Evolutionary conservation across 2,888 invertebrate species (phyloP).

Genomic region (Drosophila rubida): DNA sequence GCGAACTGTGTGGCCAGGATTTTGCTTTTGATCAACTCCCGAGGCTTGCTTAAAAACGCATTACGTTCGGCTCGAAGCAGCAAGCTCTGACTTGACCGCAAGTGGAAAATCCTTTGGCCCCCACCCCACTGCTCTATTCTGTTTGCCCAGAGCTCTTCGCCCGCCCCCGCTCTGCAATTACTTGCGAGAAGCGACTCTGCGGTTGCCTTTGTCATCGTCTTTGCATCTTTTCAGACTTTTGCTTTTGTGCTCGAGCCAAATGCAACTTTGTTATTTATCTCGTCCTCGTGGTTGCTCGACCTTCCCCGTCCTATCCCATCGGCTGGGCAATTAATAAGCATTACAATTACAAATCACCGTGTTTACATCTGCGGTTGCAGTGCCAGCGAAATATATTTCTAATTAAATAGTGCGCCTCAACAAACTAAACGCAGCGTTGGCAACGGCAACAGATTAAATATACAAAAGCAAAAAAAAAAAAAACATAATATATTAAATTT

Average conservation of each 20-base stretch:
- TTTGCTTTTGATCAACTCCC: constrained; percentile 43
- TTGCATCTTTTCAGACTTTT: constrained; percentile 2
- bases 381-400: constrained; percentile 45
- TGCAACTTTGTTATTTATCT: constrained; percentile 20
- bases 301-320: neutral
- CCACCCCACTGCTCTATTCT: constrained; percentile 1
- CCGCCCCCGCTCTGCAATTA: constrained; percentile 27
- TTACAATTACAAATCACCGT: constrained; percentile 54
- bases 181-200: constrained; percentile 32
- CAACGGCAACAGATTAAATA: neutral
- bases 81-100: constrained; percentile 51
- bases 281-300: neutral
- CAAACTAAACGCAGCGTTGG: constrained; percentile 34
- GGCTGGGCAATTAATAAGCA: constrained; percentile 59
- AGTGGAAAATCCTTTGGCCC: constrained; percentile 51
- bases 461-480: neutral
- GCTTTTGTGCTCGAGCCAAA: constrained; percentile 1
- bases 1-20: constrained; percentile 2
- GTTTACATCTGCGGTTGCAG: constrained; percentile 62
- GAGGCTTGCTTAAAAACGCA: constrained; percentile 68
- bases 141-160: constrained; percentile 3
- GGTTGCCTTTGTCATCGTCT: constrained; percentile 34
- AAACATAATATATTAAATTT: neutral
- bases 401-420: constrained; percentile 59
- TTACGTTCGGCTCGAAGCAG: constrained; percentile 37